phyloP scores from a whole-genome alignment of 2,113 vertebrate species.

The Picathartes gymnocephalus region DNA sequence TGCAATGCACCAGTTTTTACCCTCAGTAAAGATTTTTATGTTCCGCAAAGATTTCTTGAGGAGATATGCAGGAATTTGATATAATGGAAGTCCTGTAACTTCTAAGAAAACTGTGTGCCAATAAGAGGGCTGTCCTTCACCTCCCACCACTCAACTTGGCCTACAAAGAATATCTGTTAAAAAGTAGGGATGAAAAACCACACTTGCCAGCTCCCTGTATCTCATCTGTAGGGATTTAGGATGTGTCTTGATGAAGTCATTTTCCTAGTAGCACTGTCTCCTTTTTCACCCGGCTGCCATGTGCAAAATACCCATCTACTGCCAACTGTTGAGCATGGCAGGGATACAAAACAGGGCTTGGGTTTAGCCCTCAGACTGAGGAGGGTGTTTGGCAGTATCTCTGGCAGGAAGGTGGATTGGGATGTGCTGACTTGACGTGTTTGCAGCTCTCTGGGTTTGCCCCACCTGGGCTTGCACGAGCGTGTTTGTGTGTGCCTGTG shows the following conservation, averaged over 20 bases:
- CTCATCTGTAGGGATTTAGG: background rate
- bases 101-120: background rate
- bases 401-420: background rate
- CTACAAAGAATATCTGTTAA: background rate
- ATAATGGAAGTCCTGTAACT: background rate
- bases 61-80: background rate
- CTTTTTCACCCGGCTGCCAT: background rate
- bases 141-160: background rate
- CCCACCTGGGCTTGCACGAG: background rate
- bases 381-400: background rate
- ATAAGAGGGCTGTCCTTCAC: background rate
- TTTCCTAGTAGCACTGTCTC: background rate
- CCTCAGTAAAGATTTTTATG: background rate
- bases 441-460: slow-evolving; percentile 1
- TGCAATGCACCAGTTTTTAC: background rate
- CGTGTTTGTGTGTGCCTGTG: background rate
- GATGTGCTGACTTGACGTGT: background rate
- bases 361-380: background rate
- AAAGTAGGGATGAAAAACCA: background rate
- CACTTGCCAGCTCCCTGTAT: background rate
- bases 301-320: background rate
- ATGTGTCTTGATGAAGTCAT: background rate
- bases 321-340: background rate
- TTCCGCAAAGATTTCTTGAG: background rate
- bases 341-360: background rate